A percentile compares a stretch with the other conserved stretches of the same genome.
Evolutionary conservation across 2,888 invertebrate genomes (phyloP).

Genomic region (Idaea dimidiata): DNA sequence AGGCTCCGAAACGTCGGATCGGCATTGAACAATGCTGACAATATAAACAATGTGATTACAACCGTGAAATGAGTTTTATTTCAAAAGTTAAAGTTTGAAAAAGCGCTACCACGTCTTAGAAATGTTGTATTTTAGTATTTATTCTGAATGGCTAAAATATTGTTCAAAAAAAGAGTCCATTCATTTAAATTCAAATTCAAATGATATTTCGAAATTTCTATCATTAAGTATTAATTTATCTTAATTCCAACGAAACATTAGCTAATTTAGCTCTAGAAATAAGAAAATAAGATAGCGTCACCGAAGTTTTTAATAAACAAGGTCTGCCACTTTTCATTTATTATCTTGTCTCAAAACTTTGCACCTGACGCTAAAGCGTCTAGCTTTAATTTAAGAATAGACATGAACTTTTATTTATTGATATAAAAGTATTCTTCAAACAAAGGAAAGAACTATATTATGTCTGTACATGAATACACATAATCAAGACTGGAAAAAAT

Average conservation of each 20-base stretch:
- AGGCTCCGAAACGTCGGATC: too few species aligned
- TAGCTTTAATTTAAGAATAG: constrained; percentile 54
- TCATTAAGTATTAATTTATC: background rate
- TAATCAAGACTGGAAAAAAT: background rate
- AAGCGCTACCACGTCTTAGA: too few species aligned
- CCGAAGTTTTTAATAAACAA: constrained; percentile 12
- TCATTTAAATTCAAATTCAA: background rate
- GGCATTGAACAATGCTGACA: too few species aligned
- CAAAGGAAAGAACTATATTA: constrained; percentile 54
- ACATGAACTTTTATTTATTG: constrained; percentile 57
- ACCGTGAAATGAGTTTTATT: too few species aligned
- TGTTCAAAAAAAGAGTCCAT: background rate
- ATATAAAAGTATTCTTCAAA: too few species aligned
- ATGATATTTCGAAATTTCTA: background rate
- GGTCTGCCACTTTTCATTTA: constrained; percentile 9
- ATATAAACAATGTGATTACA: too few species aligned
- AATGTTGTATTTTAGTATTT: constrained; percentile 66
- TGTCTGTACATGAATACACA: background rate
- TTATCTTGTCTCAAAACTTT: constrained; percentile 18
- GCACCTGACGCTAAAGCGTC: constrained; percentile 34
- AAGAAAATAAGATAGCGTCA: constrained; percentile 3
- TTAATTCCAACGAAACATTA: background rate
- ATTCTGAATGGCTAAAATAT: constrained; percentile 26
- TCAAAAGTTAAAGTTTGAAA: too few species aligned
- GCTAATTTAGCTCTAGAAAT: background rate